These are phyloP conservation scores for Macaca fascicularis DNA, from an alignment of 2,113 vertebrate species.

Conservation along the genomic window DNA sequence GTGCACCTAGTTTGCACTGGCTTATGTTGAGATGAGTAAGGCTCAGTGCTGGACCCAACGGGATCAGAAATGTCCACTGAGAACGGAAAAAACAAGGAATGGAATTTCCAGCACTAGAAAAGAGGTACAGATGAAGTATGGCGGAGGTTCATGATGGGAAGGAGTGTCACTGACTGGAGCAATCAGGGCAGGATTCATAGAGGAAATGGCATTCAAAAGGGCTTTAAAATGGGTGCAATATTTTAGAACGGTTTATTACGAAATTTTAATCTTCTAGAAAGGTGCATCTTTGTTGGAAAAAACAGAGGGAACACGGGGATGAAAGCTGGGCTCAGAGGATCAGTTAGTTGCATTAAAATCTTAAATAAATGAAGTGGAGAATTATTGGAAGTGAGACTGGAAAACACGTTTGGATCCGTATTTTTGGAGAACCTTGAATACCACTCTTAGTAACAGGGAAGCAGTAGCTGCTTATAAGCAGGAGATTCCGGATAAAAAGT, in stretches of 20 bases:
- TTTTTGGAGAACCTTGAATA: neutral
- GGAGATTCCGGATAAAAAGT: neutral
- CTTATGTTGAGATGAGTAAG: neutral
- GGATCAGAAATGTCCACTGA: neutral
- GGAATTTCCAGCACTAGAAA: neutral
- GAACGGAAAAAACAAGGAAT: neutral
- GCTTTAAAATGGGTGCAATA: neutral
- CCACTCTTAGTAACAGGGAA: neutral
- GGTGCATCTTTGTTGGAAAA: neutral
- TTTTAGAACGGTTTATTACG: neutral
- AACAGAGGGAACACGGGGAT: neutral
- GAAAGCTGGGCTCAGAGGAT: neutral
- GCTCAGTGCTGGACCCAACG: neutral
- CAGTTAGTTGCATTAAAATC: neutral
- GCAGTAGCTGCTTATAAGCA: neutral
- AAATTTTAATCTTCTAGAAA: neutral
- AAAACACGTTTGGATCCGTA: neutral
- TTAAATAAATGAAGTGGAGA: neutral
- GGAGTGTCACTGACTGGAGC: rapidly evolving
- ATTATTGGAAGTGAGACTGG: neutral
- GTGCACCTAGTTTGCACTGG: too few relatives aligned
- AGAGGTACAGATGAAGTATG: neutral
- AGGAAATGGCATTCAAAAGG: neutral
- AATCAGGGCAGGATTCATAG: neutral
- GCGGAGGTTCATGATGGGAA: neutral